These are phyloP conservation scores for Drosophila ficusphila DNA, from an alignment of 1,140 invertebrate species.

Conservation along the genomic window DNA sequence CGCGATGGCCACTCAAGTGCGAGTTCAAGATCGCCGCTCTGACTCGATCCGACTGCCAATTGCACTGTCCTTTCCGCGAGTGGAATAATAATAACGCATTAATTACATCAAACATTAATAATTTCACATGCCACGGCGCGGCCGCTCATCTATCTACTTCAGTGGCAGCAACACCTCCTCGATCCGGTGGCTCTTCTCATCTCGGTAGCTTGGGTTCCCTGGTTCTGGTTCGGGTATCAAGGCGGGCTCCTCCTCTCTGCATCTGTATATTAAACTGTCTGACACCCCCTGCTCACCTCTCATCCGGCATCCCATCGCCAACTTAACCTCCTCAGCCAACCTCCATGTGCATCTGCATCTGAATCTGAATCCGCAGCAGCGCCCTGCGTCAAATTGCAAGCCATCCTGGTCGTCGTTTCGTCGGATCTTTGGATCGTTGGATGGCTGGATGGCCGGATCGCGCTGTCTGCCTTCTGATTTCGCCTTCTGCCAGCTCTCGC, in stretches of 20 bases:
- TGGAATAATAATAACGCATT: slow-evolving; percentile 80
- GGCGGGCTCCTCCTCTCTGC: slow-evolving; percentile 4
- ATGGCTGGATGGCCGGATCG: slow-evolving; percentile 30
- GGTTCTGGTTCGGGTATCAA: slow-evolving; percentile 23
- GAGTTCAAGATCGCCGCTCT: slow-evolving; percentile 11
- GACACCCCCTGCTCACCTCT: slow-evolving; percentile 22
- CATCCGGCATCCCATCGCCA: too few relatives aligned
- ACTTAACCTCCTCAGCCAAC: not conserved
- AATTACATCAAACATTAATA: slow-evolving; percentile 81
- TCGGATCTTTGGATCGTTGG: slow-evolving; percentile 43
- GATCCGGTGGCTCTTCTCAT: slow-evolving; percentile 31
- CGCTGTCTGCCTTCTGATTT: slow-evolving; percentile 18
- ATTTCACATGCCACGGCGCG: slow-evolving; percentile 51
- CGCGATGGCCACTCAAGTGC: not conserved
- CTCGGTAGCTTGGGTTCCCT: too few relatives aligned
- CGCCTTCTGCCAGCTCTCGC: slow-evolving; percentile 14
- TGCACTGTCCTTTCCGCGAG: slow-evolving; percentile 12
- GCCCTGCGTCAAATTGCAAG: slow-evolving; percentile 51
- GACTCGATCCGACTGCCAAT: not conserved
- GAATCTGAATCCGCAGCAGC: slow-evolving; percentile 28
- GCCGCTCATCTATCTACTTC: slow-evolving; percentile 69
- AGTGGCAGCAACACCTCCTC: slow-evolving; percentile 72
- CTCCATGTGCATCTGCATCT: not conserved
- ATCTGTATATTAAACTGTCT: slow-evolving; percentile 52
- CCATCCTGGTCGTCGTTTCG: slow-evolving; percentile 33